phyloP scores from a whole-genome alignment of 1,140 invertebrate genomes.

The Oryctes rhinoceros region DNA sequence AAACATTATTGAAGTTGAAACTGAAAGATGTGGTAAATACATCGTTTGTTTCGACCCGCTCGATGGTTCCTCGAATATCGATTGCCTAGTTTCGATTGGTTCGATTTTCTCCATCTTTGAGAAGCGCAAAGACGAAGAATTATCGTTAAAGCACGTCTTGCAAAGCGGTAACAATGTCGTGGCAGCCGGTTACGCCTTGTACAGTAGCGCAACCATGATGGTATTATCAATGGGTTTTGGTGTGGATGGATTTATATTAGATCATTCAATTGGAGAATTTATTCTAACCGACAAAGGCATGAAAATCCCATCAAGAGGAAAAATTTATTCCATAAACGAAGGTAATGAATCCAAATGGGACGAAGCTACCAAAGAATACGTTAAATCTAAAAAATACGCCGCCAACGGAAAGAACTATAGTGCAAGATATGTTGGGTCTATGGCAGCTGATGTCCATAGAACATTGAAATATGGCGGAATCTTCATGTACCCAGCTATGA shows the following conservation, averaged over 20 bases:
- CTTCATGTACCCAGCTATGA: slow-evolving; percentile 97
- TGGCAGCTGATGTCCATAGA: slow-evolving; percentile 98
- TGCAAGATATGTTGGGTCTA: slow-evolving; percentile 97
- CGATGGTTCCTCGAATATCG: slow-evolving; percentile 99
- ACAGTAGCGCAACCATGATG: slow-evolving; percentile 96
- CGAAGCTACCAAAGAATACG: slow-evolving; percentile 82
- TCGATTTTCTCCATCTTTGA: slow-evolving; percentile 97
- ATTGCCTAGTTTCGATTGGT: slow-evolving; percentile 97
- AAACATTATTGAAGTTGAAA: slow-evolving; percentile 87
- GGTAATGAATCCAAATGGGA: slow-evolving; percentile 83
- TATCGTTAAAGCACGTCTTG: slow-evolving; percentile 77
- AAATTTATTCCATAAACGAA: slow-evolving; percentile 96
- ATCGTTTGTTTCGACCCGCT: slow-evolving; percentile 98
- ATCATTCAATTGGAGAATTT: slow-evolving; percentile 98
- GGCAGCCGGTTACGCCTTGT: slow-evolving; percentile 96
- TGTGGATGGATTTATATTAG: slow-evolving; percentile 97
- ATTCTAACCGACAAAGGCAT: slow-evolving; percentile 95
- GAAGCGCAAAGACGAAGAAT: slow-evolving; percentile 64
- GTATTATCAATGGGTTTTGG: slow-evolving; percentile 85
- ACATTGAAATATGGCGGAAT: slow-evolving; percentile 98
- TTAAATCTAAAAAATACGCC: slow-evolving; percentile 92
- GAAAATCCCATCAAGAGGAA: slow-evolving; percentile 83
- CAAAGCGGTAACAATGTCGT: slow-evolving; percentile 88
- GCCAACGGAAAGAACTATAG: slow-evolving; percentile 89
- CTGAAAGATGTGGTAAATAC: slow-evolving; percentile 93